Evolutionary conservation across 2,888 invertebrate genomes (phyloP).

Genomic region (Ecdyonurus torrentis): DNA sequence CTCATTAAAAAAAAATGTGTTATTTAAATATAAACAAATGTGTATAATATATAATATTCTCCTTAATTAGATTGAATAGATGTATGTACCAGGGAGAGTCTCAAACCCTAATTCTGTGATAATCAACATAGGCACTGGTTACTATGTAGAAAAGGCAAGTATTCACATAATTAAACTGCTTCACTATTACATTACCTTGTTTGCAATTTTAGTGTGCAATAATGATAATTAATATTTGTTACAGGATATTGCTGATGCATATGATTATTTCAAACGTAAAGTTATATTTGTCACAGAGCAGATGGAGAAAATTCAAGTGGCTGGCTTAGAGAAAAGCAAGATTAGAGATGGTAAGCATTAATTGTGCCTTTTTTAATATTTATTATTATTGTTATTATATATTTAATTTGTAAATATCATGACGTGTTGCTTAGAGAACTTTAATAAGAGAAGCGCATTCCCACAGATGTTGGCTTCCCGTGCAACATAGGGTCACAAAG

Average conservation of each 20-base stretch:
- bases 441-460: no score
- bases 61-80: no score
- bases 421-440: no score
- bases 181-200: no score
- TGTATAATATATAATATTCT: no score
- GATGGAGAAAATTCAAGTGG: constrained; percentile 78
- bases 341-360: constrained; percentile 39
- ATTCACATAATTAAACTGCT: constrained; percentile 4
- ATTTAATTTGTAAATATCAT: not conserved
- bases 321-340: constrained; percentile 68
- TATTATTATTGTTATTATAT: not conserved
- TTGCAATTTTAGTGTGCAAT: not conserved
- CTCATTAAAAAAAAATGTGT: no score
- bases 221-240: constrained; percentile 15
- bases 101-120: constrained; percentile 72
- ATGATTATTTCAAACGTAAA: constrained; percentile 85
- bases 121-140: constrained; percentile 93
- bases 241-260: constrained; percentile 60
- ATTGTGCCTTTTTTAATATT: no score
- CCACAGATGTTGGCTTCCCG: no score
- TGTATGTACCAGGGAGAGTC: constrained; percentile 89
- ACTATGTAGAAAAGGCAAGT: constrained; percentile 80
- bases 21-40: no score
- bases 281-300: constrained; percentile 82
- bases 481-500: no score